phyloP scores from a whole-genome alignment of 2,113 vertebrate genomes.

The Cololabis saira region DNA sequence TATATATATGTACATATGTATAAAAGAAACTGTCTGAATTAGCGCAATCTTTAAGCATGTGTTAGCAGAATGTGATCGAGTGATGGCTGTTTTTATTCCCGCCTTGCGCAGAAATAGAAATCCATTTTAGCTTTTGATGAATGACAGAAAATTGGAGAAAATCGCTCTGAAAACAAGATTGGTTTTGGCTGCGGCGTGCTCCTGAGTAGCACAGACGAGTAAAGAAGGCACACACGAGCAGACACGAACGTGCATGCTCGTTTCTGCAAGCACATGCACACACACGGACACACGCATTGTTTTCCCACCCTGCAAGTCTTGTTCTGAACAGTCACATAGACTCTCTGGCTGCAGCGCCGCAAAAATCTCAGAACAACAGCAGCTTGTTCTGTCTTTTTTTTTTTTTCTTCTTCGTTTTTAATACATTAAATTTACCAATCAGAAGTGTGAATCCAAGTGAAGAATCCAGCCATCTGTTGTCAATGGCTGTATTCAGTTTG shows the following conservation, averaged over 20 bases:
- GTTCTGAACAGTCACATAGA: no score
- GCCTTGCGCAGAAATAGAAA: conserved; percentile 28
- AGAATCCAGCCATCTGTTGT: conserved; percentile 45
- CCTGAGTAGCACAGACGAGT: conserved; percentile 15
- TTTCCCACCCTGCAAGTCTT: no score
- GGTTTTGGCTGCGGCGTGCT: conserved; percentile 33
- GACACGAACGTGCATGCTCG: not conserved
- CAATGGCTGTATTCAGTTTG: conserved; percentile 26
- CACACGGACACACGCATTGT: not conserved
- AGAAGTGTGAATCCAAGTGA: conserved; percentile 19
- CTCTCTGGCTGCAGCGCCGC: conserved; percentile 19
- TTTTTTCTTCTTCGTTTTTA: not conserved
- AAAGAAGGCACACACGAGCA: conserved; percentile 14
- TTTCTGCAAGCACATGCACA: not conserved
- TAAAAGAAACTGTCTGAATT: conserved; percentile 11
- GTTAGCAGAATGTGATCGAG: conserved; percentile 11
- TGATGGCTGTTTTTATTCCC: conserved; percentile 34
- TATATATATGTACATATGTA: no score
- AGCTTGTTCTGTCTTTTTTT: not conserved
- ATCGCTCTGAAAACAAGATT: conserved; percentile 53
- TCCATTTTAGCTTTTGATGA: conserved; percentile 39
- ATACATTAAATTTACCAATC: conserved; percentile 37
- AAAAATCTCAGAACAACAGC: not conserved
- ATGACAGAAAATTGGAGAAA: conserved; percentile 49
- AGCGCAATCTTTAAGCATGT: conserved; percentile 1